A percentile compares a stretch with the other conserved stretches of the same genome.
These are phyloP conservation scores for Monochamus alternatus DNA, from an alignment of 2,888 invertebrate genomes.

Conservation along the genomic window DNA sequence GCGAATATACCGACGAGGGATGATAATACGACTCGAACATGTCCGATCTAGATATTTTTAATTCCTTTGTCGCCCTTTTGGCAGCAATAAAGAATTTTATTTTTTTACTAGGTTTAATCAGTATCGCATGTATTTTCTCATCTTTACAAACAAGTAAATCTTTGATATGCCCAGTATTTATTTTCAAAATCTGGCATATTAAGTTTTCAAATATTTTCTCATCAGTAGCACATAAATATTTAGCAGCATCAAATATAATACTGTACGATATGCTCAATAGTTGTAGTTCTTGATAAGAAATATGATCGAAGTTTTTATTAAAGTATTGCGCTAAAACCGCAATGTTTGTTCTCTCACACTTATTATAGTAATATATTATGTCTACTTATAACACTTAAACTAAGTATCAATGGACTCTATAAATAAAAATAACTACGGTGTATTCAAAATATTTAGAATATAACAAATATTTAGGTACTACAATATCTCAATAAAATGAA, in stretches of 20 bases:
- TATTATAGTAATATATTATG: background rate
- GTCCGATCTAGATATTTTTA: background rate
- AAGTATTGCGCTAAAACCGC: background rate
- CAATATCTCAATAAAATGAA: too few species aligned
- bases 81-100: background rate
- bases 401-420: too few species aligned
- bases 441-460: too few species aligned
- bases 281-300: conserved; percentile 1
- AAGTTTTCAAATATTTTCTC: too few species aligned
- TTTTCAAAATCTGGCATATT: too few species aligned
- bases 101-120: background rate
- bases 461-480: too few species aligned
- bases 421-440: too few species aligned
- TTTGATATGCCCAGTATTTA: background rate
- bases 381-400: too few species aligned
- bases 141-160: background rate
- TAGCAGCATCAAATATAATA: too few species aligned
- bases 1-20: background rate
- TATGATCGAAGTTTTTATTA: background rate
- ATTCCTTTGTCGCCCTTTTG: background rate
- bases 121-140: background rate
- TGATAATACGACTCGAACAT: background rate
- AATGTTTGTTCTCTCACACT: background rate
- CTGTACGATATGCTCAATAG: too few species aligned
- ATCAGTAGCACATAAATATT: too few species aligned